These are phyloP conservation scores for Protaetia brevitarsis DNA, from an alignment of 1,140 invertebrate genomes.

Conservation along the genomic window DNA sequence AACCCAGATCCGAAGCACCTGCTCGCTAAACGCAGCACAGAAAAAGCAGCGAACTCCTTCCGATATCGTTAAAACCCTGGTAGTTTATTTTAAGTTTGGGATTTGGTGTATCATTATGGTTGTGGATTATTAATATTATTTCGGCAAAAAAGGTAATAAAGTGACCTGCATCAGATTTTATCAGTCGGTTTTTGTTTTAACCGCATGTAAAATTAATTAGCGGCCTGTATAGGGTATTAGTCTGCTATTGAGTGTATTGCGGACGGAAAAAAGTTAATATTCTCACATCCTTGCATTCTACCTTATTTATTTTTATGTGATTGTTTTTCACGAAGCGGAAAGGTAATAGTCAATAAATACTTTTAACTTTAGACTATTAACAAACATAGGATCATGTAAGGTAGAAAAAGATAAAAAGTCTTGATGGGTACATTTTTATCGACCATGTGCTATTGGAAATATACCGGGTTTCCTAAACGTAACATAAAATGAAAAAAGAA, in stretches of 20 bases:
- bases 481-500: no score
- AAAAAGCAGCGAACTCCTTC: background rate
- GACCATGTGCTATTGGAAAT: no score
- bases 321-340: no score
- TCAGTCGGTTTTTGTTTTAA: background rate
- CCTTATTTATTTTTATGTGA: background rate
- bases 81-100: background rate
- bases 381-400: no score
- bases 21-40: background rate
- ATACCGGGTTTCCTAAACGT: no score
- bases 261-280: background rate
- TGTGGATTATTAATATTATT: slow-evolving; percentile 14
- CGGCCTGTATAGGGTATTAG: background rate
- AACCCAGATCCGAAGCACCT: background rate
- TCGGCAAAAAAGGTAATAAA: slow-evolving; percentile 5
- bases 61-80: slow-evolving; percentile 11
- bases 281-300: background rate
- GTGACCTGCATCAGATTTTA: slow-evolving; percentile 11
- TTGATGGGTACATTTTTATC: no score
- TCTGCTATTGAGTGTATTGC: background rate
- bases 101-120: slow-evolving; percentile 14
- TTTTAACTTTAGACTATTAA: background rate
- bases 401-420: no score
- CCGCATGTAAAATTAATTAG: slow-evolving; percentile 9
- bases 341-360: background rate